Evolutionary conservation across 1,140 invertebrate species (phyloP), one percentile per base, ranked within the genome.

Genomic region (Mylabris phalerata): DNA sequence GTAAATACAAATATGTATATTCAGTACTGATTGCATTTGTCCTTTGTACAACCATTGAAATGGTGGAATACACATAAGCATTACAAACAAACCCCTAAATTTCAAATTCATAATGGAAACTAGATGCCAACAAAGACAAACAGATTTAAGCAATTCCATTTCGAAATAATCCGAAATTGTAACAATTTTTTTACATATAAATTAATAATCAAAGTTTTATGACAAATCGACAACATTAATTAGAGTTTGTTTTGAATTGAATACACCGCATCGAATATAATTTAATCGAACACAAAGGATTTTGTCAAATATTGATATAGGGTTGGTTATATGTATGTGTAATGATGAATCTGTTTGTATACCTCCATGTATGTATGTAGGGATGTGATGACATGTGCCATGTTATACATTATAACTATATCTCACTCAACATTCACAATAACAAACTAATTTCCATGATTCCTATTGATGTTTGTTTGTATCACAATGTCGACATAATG

Each of bases 391-490:
- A 60, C 57, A 59, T 59, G 59, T 60, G 40, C 50, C 50, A 47
- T 56, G 13, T 50, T 32, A 38, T 60, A 50, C 61, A 54, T 59
- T 32, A 32, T 32, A 32, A 32, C 32, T 32, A 32, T 32, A 32
- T 32, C 32, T 32, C 32, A 32, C 32, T 32, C 32, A 32, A 32
- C 32, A 32, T 32, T 32, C 32, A 66, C 59, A 66, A 66, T 66
- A 66, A 63, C 59, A 61, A 32, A 61, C 61, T 63, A 66, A 66
- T 66, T 66, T 66, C 59, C 64, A 61, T 63, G 57, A 57, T 60
- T 62, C 44, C 63, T 52, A 61, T 66, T 66, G 64, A 66, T 66
- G 64, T 61, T 52, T 40, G 47, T 38, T 11, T 47, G 43, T 32
- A 32, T 41, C 45, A 61, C 59, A 59, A 62, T 57, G 54, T 57